Conservation (phyloP, 2,797 vertebrate species). For the Poecilia picta region DNA sequence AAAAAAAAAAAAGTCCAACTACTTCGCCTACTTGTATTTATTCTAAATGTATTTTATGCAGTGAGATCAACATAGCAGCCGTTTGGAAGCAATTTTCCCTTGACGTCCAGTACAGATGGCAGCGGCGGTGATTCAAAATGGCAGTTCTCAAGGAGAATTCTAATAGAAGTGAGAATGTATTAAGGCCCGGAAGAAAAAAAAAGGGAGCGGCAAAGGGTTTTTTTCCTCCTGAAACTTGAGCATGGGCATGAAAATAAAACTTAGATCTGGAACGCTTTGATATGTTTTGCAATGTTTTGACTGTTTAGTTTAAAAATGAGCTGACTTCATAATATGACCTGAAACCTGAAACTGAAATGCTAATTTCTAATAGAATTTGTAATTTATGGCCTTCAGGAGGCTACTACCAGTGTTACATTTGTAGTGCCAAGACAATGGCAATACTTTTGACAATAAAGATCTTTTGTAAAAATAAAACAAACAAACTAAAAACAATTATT, state of each 20-base stretch:
- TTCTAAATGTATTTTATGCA: not conserved
- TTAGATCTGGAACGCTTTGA: not conserved
- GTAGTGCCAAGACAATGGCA: not conserved
- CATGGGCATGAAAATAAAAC: not conserved
- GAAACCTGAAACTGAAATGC: not conserved
- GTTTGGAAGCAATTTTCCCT: not conserved
- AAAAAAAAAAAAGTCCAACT: not conserved
- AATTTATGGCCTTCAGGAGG: not conserved
- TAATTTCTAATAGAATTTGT: not conserved
- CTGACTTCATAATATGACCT: not conserved
- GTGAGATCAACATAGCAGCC: not conserved
- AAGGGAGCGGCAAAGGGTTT: not conserved
- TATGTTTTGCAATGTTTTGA: not conserved
- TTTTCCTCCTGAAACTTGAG: not conserved
- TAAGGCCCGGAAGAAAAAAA: not conserved
- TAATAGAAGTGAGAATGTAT: not conserved
- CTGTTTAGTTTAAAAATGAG: not conserved
- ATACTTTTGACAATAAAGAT: not conserved
- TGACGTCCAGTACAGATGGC: not conserved
- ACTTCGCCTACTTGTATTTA: not conserved
- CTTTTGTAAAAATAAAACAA: not conserved
- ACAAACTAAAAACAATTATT: no score
- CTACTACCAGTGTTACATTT: not conserved
- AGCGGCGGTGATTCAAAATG: not conserved
- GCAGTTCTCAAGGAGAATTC: not conserved